These are phyloP conservation scores for Phalacrocorax carbo DNA, from an alignment of 2,113 vertebrate species.

Conservation along the genomic window DNA sequence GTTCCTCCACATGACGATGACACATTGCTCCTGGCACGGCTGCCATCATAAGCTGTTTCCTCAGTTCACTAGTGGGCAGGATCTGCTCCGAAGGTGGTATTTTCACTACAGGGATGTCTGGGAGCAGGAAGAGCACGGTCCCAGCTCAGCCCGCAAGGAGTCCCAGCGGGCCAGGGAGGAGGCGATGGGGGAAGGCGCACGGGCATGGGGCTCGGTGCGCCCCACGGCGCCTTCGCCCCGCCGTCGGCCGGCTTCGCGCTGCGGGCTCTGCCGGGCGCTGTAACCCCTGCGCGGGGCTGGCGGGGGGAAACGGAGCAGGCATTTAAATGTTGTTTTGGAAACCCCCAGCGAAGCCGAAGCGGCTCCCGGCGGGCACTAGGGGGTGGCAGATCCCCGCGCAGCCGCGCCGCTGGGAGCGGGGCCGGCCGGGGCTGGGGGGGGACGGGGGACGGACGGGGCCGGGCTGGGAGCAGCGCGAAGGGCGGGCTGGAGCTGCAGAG, in stretches of 20 bases:
- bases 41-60: not conserved
- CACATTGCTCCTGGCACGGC: not conserved
- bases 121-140: not conserved
- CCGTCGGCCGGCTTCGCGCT: not conserved
- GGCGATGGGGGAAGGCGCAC: accelerated
- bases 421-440: too few relatives aligned
- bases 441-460: too few relatives aligned
- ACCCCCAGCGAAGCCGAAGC: too few relatives aligned
- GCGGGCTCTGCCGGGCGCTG: not conserved
- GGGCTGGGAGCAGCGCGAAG: too few relatives aligned
- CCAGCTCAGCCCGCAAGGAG: not conserved
- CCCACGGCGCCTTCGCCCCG: accelerated
- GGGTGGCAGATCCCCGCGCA: not conserved
- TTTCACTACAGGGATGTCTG: not conserved
- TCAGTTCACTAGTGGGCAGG: not conserved
- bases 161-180: not conserved
- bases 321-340: not conserved
- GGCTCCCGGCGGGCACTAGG: not conserved
- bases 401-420: not conserved
- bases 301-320: not conserved
- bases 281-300: accelerated
- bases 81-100: not conserved
- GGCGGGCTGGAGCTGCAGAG: too few relatives aligned
- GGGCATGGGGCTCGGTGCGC: accelerated
- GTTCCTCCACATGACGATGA: not conserved